Evolutionary conservation across 2,113 vertebrate genomes (phyloP).

Genomic region (Paraplagusia blochii): DNA sequence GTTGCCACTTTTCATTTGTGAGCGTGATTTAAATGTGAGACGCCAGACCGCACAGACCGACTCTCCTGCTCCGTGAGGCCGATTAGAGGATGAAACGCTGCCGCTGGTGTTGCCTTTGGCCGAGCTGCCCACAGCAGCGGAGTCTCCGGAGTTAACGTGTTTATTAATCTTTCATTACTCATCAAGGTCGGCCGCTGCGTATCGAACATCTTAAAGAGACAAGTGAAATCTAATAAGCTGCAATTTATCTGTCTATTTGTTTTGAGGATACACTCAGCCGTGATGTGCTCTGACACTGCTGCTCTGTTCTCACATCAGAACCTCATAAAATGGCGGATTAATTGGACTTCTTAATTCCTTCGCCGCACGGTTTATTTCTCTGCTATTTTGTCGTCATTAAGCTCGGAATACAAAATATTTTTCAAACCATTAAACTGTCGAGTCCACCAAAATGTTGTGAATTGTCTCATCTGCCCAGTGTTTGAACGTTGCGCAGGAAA

Average conservation of each 20-base stretch:
- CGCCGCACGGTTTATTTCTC: conserved; percentile 32
- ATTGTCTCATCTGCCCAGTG: too few relatives aligned
- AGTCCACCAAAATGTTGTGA: too few relatives aligned
- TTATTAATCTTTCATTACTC: conserved; percentile 53
- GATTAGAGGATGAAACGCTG: conserved; percentile 19
- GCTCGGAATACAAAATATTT: conserved; percentile 7
- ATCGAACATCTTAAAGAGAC: conserved; percentile 41
- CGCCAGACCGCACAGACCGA: not conserved
- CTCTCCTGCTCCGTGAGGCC: conserved; percentile 14
- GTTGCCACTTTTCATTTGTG: conserved; percentile 14
- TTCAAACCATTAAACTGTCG: conserved; percentile 8
- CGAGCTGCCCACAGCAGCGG: not conserved
- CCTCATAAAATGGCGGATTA: conserved; percentile 5
- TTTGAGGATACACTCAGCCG: conserved; percentile 27
- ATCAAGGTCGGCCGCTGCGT: conserved; percentile 36
- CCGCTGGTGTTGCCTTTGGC: conserved; percentile 21
- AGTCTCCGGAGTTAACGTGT: conserved; percentile 19
- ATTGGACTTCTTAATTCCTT: conserved; percentile 38
- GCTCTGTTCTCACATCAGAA: conserved; percentile 23
- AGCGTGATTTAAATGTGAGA: conserved; percentile 9
- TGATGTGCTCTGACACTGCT: conserved; percentile 39
- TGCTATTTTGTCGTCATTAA: conserved; percentile 8
- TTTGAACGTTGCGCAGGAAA: too few relatives aligned
- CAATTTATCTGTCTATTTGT: conserved; percentile 34
- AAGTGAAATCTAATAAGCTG: conserved; percentile 44